Conservation (phyloP, 2,797 vertebrate species). For the Chaenodraco wilsoni region DNA sequence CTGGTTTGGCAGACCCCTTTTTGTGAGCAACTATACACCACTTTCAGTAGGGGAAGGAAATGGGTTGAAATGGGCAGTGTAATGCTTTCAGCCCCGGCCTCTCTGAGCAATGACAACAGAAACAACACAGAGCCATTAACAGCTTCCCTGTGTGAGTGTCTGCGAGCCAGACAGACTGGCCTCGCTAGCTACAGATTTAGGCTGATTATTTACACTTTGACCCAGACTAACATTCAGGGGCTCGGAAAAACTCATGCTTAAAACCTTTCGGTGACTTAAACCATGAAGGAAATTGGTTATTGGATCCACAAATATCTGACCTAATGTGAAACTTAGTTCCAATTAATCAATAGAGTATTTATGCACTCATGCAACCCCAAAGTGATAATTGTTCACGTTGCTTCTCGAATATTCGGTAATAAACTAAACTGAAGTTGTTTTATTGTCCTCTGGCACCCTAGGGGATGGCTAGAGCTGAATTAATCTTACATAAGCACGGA, state of each 20-base stretch:
- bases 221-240: constrained; percentile 27
- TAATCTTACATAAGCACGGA: constrained; percentile 35
- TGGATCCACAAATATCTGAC: constrained; percentile 2
- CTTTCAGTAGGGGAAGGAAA: constrained; percentile 57
- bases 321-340: constrained; percentile 14
- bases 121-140: constrained; percentile 69
- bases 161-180: constrained; percentile 43
- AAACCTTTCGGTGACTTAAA: constrained; percentile 22
- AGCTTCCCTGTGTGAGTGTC: constrained; percentile 55
- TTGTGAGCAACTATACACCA: constrained; percentile 20
- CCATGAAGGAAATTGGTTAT: neutral
- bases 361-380: constrained; percentile 1
- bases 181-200: constrained; percentile 43
- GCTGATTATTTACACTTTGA: constrained; percentile 64
- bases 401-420: neutral
- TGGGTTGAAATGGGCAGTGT: constrained; percentile 59
- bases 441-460: constrained; percentile 31
- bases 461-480: constrained; percentile 23
- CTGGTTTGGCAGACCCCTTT: constrained; percentile 32
- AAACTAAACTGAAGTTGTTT: constrained; percentile 40
- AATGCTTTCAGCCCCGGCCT: constrained; percentile 60
- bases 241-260: constrained; percentile 33
- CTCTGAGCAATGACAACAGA: constrained; percentile 67
- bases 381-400: constrained; percentile 4
- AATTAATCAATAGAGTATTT: constrained; percentile 18